Conservation (phyloP, 2,113 vertebrate species). For the Cyphomyrus discorhynchus region DNA sequence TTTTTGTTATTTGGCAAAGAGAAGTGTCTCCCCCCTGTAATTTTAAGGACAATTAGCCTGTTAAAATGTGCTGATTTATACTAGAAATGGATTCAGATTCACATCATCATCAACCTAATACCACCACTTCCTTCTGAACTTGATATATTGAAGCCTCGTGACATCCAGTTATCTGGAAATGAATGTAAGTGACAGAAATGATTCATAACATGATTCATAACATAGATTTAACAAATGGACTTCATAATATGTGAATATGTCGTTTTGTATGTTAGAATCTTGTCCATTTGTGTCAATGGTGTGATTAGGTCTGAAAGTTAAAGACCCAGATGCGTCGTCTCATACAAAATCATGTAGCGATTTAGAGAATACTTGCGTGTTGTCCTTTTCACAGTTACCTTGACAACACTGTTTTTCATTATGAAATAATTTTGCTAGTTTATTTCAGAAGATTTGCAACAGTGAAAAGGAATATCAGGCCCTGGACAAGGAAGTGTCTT, state of each 20-base stretch:
- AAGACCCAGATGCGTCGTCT: neutral
- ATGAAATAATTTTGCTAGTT: neutral
- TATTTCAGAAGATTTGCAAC: neutral
- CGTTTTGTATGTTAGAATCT: neutral
- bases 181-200: neutral
- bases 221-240: neutral
- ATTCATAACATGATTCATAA: no score
- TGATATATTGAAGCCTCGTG: neutral
- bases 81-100: neutral
- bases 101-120: neutral
- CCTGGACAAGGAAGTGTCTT: neutral
- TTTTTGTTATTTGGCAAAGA: neutral
- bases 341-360: neutral
- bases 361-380: neutral
- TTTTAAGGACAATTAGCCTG: neutral
- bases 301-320: neutral
- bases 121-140: neutral
- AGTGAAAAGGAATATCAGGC: neutral
- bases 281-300: neutral
- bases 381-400: slow-evolving; percentile 9
- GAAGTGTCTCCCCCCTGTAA: neutral
- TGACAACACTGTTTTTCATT: slow-evolving; percentile 3
- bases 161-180: neutral
- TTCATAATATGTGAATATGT: neutral
- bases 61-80: neutral